phyloP scores from a whole-genome alignment of 2,888 invertebrate species.

The Muschampia plurimacula region DNA sequence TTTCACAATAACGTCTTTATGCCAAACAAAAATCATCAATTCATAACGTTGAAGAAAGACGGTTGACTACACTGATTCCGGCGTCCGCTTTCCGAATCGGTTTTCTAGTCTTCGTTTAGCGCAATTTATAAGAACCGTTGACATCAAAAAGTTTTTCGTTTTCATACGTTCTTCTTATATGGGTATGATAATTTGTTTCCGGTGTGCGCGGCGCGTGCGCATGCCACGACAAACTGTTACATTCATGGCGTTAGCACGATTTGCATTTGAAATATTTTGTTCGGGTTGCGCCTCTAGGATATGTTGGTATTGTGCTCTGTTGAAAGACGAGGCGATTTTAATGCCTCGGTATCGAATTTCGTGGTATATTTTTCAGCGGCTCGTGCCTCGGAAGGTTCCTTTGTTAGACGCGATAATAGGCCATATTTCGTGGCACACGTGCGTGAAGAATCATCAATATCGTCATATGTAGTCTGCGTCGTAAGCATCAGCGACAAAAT shows the following conservation, averaged over 20 bases:
- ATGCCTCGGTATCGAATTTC: conserved; percentile 82
- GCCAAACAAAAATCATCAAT: conserved; percentile 39
- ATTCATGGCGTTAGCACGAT: conserved; percentile 84
- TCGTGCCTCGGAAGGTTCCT: conserved; percentile 69
- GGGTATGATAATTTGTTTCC: conserved; percentile 86
- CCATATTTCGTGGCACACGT: conserved; percentile 76
- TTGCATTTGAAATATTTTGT: conserved; percentile 85
- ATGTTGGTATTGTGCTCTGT: conserved; percentile 67
- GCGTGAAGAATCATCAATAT: conserved; percentile 66
- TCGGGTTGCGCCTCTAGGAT: conserved; percentile 74
- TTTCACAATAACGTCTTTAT: conserved; percentile 8
- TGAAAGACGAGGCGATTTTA: conserved; percentile 66
- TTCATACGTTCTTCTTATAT: conserved; percentile 80
- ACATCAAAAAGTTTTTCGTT: conserved; percentile 82
- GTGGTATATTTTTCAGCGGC: conserved; percentile 81
- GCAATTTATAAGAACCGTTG: conserved; percentile 78
- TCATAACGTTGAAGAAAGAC: conserved; percentile 39
- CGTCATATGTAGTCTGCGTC: neutral
- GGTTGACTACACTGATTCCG: conserved; percentile 44
- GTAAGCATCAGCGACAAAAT: conserved; percentile 8
- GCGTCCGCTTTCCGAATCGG: conserved; percentile 51
- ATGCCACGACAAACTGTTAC: conserved; percentile 82
- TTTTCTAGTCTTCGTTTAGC: conserved; percentile 70
- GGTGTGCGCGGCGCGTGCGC: conserved; percentile 83
- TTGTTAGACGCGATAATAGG: conserved; percentile 69